Evolutionary conservation across 2,888 invertebrate species (phyloP).

Genomic region (Erebia aethiops): DNA sequence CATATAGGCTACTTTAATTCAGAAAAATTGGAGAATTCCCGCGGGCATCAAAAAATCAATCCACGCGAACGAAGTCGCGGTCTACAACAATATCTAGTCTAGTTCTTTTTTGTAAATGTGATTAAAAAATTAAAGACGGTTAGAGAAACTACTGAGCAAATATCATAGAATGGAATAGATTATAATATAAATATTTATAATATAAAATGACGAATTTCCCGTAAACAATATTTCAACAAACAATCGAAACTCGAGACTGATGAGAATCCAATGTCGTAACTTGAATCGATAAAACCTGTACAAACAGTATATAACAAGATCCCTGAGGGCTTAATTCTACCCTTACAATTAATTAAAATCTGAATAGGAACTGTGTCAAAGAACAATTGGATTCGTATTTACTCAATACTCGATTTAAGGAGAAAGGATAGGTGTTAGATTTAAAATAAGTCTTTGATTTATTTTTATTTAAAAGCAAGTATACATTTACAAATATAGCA

Average conservation of each 20-base stretch:
- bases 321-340: conserved; percentile 68
- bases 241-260: conserved; percentile 34
- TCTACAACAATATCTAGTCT: too few species aligned
- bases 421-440: conserved; percentile 31
- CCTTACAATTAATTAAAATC: conserved; percentile 73
- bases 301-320: conserved; percentile 72
- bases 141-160: neutral
- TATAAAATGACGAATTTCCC: conserved; percentile 1
- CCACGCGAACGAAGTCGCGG: too few species aligned
- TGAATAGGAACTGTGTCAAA: conserved; percentile 60
- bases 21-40: too few species aligned
- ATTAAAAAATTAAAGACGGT: neutral
- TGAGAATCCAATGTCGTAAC: conserved; percentile 37
- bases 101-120: too few species aligned
- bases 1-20: too few species aligned
- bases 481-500: too few species aligned
- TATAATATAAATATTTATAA: neutral
- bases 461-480: too few species aligned
- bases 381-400: conserved; percentile 61
- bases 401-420: conserved; percentile 45
- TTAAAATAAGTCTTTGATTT: conserved; percentile 19
- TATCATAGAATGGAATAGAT: too few species aligned
- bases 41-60: too few species aligned
- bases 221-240: conserved; percentile 16
- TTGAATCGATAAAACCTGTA: conserved; percentile 56